phyloP scores from a whole-genome alignment of 2,797 vertebrate genomes.

The Serranus cabrilla region DNA sequence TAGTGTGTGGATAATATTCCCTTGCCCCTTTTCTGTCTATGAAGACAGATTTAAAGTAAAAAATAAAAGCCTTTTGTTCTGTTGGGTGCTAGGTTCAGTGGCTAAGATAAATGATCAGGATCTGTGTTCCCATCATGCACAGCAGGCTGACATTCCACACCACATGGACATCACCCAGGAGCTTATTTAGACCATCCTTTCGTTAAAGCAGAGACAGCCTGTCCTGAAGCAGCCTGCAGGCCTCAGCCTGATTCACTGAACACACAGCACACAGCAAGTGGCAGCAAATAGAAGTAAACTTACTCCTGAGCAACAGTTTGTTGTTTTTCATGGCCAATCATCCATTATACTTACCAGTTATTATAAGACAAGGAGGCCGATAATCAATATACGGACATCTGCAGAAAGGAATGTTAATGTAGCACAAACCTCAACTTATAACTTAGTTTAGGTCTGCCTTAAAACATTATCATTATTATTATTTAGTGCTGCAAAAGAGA shows the following conservation, averaged over 20 bases:
- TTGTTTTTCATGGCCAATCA: too few species aligned
- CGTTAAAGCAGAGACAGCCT: conserved; percentile 42
- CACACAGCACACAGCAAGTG: conserved; percentile 27
- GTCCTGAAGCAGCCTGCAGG: conserved; percentile 39
- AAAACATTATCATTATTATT: too few species aligned
- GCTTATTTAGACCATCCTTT: conserved; percentile 30
- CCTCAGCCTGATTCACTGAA: conserved; percentile 31
- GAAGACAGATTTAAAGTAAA: neutral
- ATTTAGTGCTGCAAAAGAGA: too few species aligned
- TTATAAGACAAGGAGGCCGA: too few species aligned
- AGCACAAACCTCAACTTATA: too few species aligned
- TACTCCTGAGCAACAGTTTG: too few species aligned
- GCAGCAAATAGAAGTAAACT: conserved; percentile 25
- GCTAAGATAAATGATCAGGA: conserved; percentile 23
- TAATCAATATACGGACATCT: too few species aligned
- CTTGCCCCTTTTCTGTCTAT: neutral
- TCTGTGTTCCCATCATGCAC: conserved; percentile 27
- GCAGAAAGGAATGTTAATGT: too few species aligned
- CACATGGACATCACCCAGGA: conserved; percentile 27
- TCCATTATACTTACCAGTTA: too few species aligned
- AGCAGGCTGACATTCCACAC: conserved; percentile 45
- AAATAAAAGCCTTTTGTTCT: neutral
- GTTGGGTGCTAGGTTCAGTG: neutral
- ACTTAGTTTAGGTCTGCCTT: too few species aligned
- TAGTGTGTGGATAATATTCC: conserved; percentile 2